These are phyloP conservation scores for Panagrolaimus sp. DNA, from an alignment of 1,140 invertebrate species.

Conservation along the genomic window DNA sequence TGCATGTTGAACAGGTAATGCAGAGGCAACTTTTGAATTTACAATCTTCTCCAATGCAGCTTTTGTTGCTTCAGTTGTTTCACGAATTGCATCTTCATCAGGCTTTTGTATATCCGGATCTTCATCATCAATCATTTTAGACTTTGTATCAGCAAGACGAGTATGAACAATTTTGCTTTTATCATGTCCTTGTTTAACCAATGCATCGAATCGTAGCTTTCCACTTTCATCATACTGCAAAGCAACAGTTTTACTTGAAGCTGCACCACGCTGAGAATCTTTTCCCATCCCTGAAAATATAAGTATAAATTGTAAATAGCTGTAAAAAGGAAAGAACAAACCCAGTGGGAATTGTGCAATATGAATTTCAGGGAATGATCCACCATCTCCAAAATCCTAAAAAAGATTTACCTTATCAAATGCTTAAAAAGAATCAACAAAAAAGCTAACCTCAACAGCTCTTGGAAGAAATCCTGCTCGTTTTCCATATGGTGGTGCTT, in stretches of 20 bases:
- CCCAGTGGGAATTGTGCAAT: constrained; percentile 91
- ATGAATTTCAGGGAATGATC: constrained; percentile 94
- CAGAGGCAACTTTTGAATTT: constrained; percentile 67
- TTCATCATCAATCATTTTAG: constrained; percentile 81
- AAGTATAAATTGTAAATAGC: constrained; percentile 23
- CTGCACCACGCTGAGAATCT: constrained; percentile 63
- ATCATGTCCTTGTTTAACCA: constrained; percentile 85
- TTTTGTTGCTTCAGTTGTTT: constrained; percentile 71
- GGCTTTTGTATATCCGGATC: constrained; percentile 82
- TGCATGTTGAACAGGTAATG: constrained; percentile 82
- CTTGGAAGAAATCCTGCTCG: constrained; percentile 89
- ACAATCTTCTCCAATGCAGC: constrained; percentile 59
- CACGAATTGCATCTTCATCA: constrained; percentile 74
- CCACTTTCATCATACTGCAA: constrained; percentile 79
- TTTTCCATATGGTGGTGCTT: constrained; percentile 84
- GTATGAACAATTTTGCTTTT: constrained; percentile 97
- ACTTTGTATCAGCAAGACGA: constrained; percentile 84
- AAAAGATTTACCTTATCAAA: constrained; percentile 9
- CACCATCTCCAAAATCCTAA: constrained; percentile 84
- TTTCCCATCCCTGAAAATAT: constrained; percentile 61
- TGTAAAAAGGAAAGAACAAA: constrained; percentile 64
- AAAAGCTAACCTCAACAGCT: constrained; percentile 74
- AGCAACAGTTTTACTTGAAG: constrained; percentile 77
- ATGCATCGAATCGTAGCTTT: constrained; percentile 92
- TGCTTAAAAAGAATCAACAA: constrained; percentile 2